A percentile compares a stretch with the other conserved stretches of the same genome.
These are phyloP conservation scores for Hecatera dysodea DNA, from an alignment of 2,888 invertebrate species.

Conservation along the genomic window DNA sequence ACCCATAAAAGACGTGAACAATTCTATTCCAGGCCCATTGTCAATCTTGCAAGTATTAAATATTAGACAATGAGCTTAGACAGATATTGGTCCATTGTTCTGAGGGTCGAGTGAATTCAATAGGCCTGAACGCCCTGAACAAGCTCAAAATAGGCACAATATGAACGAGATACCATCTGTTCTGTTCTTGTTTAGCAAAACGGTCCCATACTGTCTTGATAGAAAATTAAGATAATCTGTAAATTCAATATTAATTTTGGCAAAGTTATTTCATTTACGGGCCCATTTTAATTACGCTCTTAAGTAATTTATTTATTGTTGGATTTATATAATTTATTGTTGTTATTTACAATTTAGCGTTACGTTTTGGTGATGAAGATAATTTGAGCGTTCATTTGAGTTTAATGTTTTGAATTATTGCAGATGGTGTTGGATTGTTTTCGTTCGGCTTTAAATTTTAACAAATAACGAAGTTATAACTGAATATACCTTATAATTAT, in stretches of 20 bases:
- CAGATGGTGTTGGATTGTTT: conserved; percentile 21
- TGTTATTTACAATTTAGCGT: conserved; percentile 46
- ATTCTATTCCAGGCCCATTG: conserved; percentile 47
- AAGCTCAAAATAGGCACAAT: conserved; percentile 58
- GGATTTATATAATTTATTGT: conserved; percentile 59
- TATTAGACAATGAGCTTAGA: conserved; percentile 53
- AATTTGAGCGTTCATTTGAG: conserved; percentile 34
- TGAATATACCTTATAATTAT: neutral
- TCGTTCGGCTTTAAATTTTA: neutral
- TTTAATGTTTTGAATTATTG: conserved; percentile 43
- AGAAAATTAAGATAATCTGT: conserved; percentile 56
- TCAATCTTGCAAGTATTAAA: conserved; percentile 57
- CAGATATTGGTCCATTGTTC: conserved; percentile 58
- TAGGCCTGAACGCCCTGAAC: conserved; percentile 46
- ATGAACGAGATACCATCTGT: conserved; percentile 58
- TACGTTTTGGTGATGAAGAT: conserved; percentile 44
- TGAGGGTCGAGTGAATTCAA: conserved; percentile 53
- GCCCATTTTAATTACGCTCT: conserved; percentile 57
- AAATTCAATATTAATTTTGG: conserved; percentile 50
- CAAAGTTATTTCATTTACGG: conserved; percentile 32
- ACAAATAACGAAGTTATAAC: too few relatives aligned
- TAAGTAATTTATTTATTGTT: conserved; percentile 61
- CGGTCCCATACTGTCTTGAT: conserved; percentile 29
- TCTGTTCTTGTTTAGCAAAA: conserved; percentile 43
- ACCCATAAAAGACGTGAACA: conserved; percentile 24